Percentiles rank a stretch among this genome's conserved stretches.
phyloP scores from a whole-genome alignment of 2,888 invertebrate species.

The Pristionchus exspectatus region DNA sequence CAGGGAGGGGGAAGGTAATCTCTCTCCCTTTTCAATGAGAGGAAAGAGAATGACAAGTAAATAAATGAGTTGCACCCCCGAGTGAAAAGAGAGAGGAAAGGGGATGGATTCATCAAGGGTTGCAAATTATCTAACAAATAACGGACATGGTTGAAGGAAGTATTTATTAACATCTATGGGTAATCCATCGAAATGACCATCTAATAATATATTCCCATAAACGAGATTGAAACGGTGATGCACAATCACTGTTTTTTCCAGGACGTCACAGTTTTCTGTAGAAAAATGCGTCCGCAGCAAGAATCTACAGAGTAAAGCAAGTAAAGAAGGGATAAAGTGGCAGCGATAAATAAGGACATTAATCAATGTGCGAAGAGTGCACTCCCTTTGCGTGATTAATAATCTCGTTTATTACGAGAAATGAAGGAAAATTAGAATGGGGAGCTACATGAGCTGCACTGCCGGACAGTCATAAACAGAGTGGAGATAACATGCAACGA shows the following conservation, averaged over 20 bases:
- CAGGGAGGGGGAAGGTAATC: conserved; percentile 48
- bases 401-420: conserved; percentile 40
- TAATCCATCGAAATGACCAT: not conserved
- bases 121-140: not conserved
- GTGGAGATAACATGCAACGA: not conserved
- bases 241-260: not conserved
- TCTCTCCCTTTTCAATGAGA: conserved; percentile 39
- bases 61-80: conserved; percentile 40
- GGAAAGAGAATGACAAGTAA: conserved; percentile 49
- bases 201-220: not conserved
- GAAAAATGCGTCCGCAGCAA: not conserved
- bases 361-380: conserved; percentile 3
- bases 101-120: not conserved
- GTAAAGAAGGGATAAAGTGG: not conserved
- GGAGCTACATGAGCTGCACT: conserved; percentile 8
- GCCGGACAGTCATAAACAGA: not conserved
- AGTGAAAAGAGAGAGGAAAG: not conserved
- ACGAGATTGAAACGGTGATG: not conserved
- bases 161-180: not conserved
- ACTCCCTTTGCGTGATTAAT: conserved; percentile 5
- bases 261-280: not conserved
- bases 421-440: conserved; percentile 6
- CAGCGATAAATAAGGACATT: conserved; percentile 2
- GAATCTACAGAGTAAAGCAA: not conserved
- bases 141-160: not conserved